A percentile compares a stretch with the other conserved stretches of the same genome.
These are phyloP conservation scores for Calameuta idolon DNA, from an alignment of 2,888 invertebrate genomes.

Conservation along the genomic window DNA sequence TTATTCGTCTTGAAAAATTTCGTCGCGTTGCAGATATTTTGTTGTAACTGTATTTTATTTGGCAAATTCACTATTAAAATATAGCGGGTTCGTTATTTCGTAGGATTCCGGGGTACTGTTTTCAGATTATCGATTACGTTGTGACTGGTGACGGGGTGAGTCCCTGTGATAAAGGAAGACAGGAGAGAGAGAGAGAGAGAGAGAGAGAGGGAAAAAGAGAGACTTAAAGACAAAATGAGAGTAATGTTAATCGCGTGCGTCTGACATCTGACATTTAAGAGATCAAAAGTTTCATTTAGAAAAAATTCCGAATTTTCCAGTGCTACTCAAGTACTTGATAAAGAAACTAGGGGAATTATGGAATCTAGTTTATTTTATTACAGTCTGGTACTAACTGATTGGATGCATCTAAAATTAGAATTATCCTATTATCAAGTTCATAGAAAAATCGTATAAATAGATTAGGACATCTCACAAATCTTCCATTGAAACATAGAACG, in stretches of 20 bases:
- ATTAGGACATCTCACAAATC: too few species aligned
- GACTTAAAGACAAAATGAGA: constrained; percentile 11
- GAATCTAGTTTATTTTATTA: not conserved
- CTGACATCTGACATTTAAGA: constrained; percentile 13
- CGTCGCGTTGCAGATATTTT: not conserved
- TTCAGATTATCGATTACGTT: constrained; percentile 33
- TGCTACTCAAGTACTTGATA: not conserved
- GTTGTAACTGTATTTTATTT: not conserved
- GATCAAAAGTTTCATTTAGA: constrained; percentile 20
- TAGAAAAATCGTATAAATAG: too few species aligned
- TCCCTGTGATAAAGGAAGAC: constrained; percentile 16
- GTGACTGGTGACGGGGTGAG: not conserved
- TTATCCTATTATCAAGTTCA: not conserved
- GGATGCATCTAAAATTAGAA: too few species aligned
- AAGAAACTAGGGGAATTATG: not conserved
- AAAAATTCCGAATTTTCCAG: not conserved
- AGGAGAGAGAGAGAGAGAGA: constrained; percentile 23
- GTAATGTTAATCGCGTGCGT: not conserved
- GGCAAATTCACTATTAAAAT: not conserved
- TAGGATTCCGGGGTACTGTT: constrained; percentile 21
- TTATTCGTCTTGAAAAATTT: not conserved
- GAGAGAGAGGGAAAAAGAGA: constrained; percentile 18
- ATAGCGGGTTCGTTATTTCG: constrained; percentile 40
- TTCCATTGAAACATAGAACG: not conserved
- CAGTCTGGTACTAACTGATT: not conserved